Conservation (phyloP, 2,888 invertebrate genomes). For the Mimachlamys varia region DNA sequence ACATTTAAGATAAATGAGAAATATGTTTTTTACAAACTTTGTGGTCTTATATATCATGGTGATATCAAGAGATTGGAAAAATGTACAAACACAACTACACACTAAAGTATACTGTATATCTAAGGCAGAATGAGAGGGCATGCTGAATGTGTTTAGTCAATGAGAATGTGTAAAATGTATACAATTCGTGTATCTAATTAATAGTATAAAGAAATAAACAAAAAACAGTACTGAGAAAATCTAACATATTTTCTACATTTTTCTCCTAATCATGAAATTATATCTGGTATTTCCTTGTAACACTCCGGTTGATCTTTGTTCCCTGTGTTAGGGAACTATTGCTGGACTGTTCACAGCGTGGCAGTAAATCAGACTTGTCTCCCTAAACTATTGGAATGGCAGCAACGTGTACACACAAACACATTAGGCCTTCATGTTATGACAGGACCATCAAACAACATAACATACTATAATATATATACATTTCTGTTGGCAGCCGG, state of each 20-base stretch:
- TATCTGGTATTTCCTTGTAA: neutral
- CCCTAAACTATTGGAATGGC: conserved; percentile 1
- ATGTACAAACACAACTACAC: no score
- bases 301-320: neutral
- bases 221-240: neutral
- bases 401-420: conserved; percentile 17
- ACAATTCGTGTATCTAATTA: neutral
- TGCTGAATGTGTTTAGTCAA: neutral
- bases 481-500: conserved; percentile 20
- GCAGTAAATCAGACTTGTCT: neutral
- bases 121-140: neutral
- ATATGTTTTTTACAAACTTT: no score
- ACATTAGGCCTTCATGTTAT: conserved; percentile 31
- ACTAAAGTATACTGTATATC: no score
- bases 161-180: neutral
- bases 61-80: no score
- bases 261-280: neutral
- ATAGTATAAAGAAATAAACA: neutral
- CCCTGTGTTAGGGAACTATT: neutral
- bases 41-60: no score
- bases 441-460: neutral
- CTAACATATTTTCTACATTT: neutral
- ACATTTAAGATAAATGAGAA: no score
- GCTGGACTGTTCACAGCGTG: neutral
- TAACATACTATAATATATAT: neutral